Evolutionary conservation across 1,140 invertebrate species (phyloP).

Genomic region (Hydropsyche tenuis): DNA sequence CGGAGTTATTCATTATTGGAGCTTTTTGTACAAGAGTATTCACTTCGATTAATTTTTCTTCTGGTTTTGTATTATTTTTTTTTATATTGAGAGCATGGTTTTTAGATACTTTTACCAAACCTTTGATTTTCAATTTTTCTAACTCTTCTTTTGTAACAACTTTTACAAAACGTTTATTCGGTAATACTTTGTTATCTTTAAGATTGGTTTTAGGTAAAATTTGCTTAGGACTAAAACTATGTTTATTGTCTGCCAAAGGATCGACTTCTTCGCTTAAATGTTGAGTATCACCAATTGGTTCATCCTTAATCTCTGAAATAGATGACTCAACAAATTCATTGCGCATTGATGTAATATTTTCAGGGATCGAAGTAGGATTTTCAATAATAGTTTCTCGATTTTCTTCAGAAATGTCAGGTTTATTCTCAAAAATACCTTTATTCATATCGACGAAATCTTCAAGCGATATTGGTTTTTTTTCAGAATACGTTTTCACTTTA

Average conservation of each 20-base stretch:
- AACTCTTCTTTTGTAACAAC: conserved; percentile 52
- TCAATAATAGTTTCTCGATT: no score
- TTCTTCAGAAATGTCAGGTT: conserved; percentile 53
- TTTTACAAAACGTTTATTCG: conserved; percentile 1
- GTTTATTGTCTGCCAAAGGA: no score
- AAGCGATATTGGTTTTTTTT: conserved; percentile 54
- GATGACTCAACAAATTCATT: no score
- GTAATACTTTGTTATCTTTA: not conserved
- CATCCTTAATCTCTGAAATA: no score
- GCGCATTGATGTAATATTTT: no score
- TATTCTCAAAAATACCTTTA: conserved; percentile 60
- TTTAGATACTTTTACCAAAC: conserved; percentile 53
- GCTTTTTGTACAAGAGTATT: not conserved
- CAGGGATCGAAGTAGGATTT: no score
- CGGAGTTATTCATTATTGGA: not conserved
- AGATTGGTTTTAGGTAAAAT: not conserved
- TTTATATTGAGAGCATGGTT: conserved; percentile 14
- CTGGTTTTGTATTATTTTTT: not conserved
- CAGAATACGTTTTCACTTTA: not conserved
- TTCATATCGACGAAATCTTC: conserved; percentile 62
- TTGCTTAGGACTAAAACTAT: no score
- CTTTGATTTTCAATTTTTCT: conserved; percentile 58
- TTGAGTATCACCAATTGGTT: no score
- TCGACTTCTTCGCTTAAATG: no score
- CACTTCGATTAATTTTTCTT: not conserved